These are phyloP conservation scores for Boloria selene DNA, from an alignment of 2,888 invertebrate genomes.

Conservation along the genomic window DNA sequence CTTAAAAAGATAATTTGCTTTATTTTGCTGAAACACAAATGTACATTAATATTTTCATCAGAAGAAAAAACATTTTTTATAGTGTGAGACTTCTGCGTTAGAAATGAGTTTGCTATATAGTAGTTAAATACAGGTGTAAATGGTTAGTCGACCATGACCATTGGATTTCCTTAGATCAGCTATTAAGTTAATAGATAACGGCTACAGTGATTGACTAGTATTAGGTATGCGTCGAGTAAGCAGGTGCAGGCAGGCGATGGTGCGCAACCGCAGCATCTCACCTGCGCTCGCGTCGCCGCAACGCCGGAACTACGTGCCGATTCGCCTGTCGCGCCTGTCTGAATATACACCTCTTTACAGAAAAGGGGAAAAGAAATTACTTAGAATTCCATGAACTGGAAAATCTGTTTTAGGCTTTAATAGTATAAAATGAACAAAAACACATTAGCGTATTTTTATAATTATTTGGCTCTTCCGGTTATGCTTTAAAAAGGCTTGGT, in stretches of 20 bases:
- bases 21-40: no score
- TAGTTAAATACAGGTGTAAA: conserved; percentile 6
- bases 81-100: neutral
- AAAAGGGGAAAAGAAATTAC: conserved; percentile 29
- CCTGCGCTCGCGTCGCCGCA: conserved; percentile 55
- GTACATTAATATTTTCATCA: neutral
- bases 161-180: conserved; percentile 7
- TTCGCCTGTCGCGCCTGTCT: conserved; percentile 53
- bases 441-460: no score
- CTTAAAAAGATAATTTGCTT: neutral
- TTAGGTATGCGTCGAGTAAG: conserved; percentile 36
- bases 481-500: no score
- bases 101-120: no score
- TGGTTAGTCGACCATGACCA: conserved; percentile 1
- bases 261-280: conserved; percentile 66
- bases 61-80: neutral
- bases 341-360: conserved; percentile 14
- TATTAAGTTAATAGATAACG: conserved; percentile 19
- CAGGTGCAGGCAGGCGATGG: conserved; percentile 49
- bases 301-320: conserved; percentile 72
- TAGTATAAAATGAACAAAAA: neutral
- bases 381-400: conserved; percentile 27
- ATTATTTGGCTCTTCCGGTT: no score
- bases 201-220: conserved; percentile 39
- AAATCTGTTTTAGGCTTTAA: conserved; percentile 11